Conservation (phyloP, 2,888 invertebrate genomes). For the Conomelus anceps region DNA sequence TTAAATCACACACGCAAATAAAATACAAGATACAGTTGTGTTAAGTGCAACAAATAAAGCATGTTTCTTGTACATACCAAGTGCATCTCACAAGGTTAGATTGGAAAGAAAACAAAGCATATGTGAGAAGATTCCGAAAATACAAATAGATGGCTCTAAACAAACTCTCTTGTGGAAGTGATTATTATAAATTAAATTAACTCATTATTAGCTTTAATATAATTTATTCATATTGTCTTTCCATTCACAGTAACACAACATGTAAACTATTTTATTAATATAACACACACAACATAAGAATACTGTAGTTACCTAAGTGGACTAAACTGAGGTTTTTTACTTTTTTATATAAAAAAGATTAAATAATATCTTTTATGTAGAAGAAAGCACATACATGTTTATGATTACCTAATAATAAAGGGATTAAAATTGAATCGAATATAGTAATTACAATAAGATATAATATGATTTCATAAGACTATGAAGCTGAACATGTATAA, state of each 20-base stretch:
- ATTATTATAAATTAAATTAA: neutral
- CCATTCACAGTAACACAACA: neutral
- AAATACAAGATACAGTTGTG: neutral
- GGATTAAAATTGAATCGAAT: neutral
- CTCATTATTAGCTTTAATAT: neutral
- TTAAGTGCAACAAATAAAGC: neutral
- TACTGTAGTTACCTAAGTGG: too few species aligned
- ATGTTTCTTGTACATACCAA: conserved; percentile 5
- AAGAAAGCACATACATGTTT: neutral
- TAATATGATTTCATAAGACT: too few species aligned
- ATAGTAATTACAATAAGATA: too few species aligned
- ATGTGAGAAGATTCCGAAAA: neutral
- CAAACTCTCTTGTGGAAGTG: neutral
- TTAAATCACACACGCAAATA: neutral
- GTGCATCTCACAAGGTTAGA: conserved; percentile 10
- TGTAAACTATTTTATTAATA: too few species aligned
- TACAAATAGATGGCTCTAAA: neutral
- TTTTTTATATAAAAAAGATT: too few species aligned
- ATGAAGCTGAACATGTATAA: too few species aligned
- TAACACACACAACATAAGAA: neutral
- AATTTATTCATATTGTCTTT: neutral
- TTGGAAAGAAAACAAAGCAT: conserved; percentile 4
- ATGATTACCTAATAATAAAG: neutral
- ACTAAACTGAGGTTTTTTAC: too few species aligned
- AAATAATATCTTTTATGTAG: too few species aligned